Evolutionary conservation across 2,113 vertebrate genomes (phyloP).

Genomic region (Ceuthmochares aereus): DNA sequence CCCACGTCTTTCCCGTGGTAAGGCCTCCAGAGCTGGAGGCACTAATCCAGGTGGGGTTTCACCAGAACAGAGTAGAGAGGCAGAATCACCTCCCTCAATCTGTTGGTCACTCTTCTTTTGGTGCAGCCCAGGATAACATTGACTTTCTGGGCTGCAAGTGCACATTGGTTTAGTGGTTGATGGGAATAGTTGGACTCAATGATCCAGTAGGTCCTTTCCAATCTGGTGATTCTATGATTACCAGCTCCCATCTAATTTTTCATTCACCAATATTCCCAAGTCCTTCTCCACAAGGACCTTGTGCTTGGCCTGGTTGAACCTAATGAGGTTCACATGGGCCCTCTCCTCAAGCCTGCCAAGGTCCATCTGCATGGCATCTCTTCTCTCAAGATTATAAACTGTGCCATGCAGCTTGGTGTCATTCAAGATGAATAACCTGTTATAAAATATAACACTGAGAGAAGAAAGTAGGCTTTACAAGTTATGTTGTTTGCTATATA

Average conservation of each 20-base stretch:
- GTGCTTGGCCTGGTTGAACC: neutral
- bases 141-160: neutral
- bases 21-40: rapidly evolving
- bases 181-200: too few relatives aligned
- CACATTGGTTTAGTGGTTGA: too few relatives aligned
- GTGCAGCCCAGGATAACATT: neutral
- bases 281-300: neutral
- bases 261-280: neutral
- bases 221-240: too few relatives aligned
- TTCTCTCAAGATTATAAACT: neutral
- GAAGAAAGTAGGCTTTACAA: neutral
- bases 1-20: neutral
- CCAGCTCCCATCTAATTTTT: neutral
- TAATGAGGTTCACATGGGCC: neutral
- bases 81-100: neutral
- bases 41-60: neutral
- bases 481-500: neutral
- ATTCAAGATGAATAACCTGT: neutral
- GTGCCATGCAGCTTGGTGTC: neutral
- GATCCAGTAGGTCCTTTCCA: too few relatives aligned
- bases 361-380: neutral
- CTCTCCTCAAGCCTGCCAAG: neutral
- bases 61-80: neutral
- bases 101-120: neutral
- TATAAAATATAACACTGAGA: neutral